Percentiles rank a stretch among this genome's conserved stretches.
phyloP scores from a whole-genome alignment of 2,113 vertebrate genomes.

The Melanocharis versteri region DNA sequence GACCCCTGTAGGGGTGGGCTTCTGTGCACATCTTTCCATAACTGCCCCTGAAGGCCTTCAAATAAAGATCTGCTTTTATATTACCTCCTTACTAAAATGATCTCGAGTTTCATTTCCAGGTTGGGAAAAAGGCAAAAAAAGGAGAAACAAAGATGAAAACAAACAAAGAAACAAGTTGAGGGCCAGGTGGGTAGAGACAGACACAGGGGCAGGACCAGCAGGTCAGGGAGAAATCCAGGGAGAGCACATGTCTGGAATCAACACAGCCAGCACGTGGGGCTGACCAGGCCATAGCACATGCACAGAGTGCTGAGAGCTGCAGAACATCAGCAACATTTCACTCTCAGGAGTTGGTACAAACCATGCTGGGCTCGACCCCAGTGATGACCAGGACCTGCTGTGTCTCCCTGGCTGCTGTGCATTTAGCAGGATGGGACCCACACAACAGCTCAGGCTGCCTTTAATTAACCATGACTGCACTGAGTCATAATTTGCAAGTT shows the following conservation, averaged over 20 bases:
- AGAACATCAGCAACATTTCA: neutral
- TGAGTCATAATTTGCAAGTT: neutral
- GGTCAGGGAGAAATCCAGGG: neutral
- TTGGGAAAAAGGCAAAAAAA: no score
- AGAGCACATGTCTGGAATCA: neutral
- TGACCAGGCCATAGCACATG: neutral
- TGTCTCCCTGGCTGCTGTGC: neutral
- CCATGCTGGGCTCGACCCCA: rapidly evolving
- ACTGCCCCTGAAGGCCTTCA: no score
- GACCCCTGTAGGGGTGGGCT: no score
- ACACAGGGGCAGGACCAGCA: neutral
- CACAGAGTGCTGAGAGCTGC: neutral
- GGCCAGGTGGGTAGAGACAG: neutral
- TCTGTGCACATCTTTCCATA: no score
- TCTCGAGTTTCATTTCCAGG: no score
- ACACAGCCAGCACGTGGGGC: neutral
- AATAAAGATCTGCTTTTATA: no score
- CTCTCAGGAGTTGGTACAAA: neutral
- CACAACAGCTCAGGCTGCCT: neutral
- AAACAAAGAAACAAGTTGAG: no score
- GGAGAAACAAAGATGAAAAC: neutral
- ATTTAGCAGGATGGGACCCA: no score
- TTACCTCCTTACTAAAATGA: no score
- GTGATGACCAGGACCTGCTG: no score
- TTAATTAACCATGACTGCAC: neutral